Conservation (phyloP, 2,888 invertebrate genomes). For the Cantharis rufa region DNA sequence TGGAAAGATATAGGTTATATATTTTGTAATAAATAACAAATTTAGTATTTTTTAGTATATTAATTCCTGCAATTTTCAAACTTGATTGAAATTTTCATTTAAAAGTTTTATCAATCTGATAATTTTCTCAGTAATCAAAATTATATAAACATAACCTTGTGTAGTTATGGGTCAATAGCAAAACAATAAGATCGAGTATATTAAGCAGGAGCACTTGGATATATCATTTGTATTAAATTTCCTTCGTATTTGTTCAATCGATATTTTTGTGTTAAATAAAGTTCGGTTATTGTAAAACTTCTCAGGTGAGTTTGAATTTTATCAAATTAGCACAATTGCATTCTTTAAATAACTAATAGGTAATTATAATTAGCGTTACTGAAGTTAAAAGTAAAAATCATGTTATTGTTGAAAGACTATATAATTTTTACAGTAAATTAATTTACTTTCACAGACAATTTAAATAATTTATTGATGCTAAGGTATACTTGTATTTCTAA, state of each 20-base stretch:
- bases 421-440: not conserved
- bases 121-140: not conserved
- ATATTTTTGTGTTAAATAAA: not conserved
- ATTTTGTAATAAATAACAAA: not conserved
- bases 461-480: not conserved
- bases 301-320: not conserved
- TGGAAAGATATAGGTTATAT: not conserved
- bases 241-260: not conserved
- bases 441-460: not conserved
- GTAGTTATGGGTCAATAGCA: not conserved
- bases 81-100: not conserved
- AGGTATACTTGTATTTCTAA: not conserved
- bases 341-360: not conserved
- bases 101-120: not conserved
- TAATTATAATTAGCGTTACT: not conserved
- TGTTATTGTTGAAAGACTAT: not conserved
- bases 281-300: not conserved
- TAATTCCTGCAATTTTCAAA: not conserved
- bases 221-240: not conserved
- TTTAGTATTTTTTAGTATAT: not conserved
- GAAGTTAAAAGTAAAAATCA: not conserved
- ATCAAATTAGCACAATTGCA: not conserved
- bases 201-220: not conserved
- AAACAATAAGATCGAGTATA: not conserved
- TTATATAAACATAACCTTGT: not conserved